phyloP scores from a whole-genome alignment of 2,888 invertebrate species.

The Melinaea menophilus region DNA sequence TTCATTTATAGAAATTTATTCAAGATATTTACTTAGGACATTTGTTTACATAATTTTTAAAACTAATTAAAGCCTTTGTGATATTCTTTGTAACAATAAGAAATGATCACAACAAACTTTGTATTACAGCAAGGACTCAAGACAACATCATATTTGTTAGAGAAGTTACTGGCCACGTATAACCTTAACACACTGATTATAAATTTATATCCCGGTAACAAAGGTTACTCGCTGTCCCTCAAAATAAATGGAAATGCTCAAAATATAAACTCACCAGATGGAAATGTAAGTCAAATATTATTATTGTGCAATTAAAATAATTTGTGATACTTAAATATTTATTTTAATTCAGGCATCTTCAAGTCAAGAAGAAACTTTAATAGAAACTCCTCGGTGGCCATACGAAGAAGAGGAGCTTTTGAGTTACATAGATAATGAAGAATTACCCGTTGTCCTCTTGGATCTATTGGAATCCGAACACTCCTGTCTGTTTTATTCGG shows the following conservation, averaged over 20 bases:
- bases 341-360: conserved; percentile 32
- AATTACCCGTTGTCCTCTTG: conserved; percentile 90
- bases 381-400: conserved; percentile 89
- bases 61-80: no score
- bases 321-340: no score
- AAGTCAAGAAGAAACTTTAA: conserved; percentile 80
- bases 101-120: not conserved
- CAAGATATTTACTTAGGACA: no score
- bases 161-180: conserved; percentile 90
- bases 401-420: conserved; percentile 94
- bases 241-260: conserved; percentile 79
- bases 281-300: conserved; percentile 53
- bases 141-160: conserved; percentile 85
- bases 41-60: no score
- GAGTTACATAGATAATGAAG: conserved; percentile 92
- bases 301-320: not conserved
- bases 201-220: conserved; percentile 94
- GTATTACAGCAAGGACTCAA: conserved; percentile 77
- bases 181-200: conserved; percentile 92
- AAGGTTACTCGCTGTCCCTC: conserved; percentile 88
- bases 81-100: no score
- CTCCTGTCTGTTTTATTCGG: conserved; percentile 92
- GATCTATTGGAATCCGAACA: conserved; percentile 90
- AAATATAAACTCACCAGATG: conserved; percentile 64
- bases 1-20: no score